Conservation (phyloP, 2,113 vertebrate genomes). For the Strix aluco region DNA sequence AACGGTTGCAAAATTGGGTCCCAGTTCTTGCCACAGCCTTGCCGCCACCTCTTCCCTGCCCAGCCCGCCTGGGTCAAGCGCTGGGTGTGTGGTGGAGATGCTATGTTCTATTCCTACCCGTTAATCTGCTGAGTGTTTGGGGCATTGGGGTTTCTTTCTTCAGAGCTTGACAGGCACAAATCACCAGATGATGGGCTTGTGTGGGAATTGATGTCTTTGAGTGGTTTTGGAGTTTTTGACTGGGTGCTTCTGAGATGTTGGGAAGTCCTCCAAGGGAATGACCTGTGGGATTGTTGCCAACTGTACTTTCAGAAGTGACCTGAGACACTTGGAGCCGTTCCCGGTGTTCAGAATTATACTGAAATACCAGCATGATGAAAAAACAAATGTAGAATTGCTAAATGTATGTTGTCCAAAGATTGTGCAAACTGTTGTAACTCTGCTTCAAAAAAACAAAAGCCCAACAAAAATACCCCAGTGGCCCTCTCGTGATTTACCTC, state of each 20-base stretch:
- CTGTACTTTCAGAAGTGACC: conserved; percentile 58
- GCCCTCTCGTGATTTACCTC: background rate
- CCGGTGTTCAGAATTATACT: background rate
- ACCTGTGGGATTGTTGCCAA: conserved; percentile 48
- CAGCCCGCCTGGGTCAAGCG: background rate
- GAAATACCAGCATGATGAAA: conserved; percentile 41
- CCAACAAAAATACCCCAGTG: background rate
- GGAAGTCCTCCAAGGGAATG: conserved; percentile 51
- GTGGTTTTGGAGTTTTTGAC: background rate
- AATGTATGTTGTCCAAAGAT: conserved; percentile 30
- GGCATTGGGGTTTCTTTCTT: background rate
- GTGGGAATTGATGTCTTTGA: background rate
- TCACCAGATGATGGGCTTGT: background rate
- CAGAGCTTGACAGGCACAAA: background rate
- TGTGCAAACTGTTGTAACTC: background rate
- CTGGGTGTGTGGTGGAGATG: background rate
- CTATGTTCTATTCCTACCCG: background rate
- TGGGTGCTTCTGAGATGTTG: background rate
- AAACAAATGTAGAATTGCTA: conserved; percentile 56
- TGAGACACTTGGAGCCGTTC: conserved; percentile 13
- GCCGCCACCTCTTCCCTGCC: background rate
- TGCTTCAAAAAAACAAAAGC: background rate
- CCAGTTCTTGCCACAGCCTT: background rate
- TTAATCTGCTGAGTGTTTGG: background rate
- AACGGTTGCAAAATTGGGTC: conserved; percentile 6